Evolutionary conservation across 30 jellyfish, hydroid and myxozoan genomes (phyloP), one percentile per base, ranked within the genome.

Genomic region (Morbakka virulenta): DNA sequence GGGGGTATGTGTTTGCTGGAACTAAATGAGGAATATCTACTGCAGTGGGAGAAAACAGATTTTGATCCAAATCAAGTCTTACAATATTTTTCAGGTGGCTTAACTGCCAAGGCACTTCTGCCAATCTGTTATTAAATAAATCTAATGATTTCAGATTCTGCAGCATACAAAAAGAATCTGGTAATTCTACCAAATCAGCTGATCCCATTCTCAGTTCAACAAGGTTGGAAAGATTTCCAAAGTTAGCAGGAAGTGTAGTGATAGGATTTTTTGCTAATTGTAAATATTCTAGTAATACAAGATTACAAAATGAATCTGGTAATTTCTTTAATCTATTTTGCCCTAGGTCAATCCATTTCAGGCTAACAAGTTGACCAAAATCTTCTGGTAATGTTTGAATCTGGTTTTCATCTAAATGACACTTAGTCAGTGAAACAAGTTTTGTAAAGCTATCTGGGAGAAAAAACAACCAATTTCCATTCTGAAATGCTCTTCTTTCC

Each of bases 341-440:
- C 4, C 98, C 98, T 35, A 91, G 68, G 74, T 91, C 98, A 23
- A 91, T 62, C 96, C 96, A 91, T 27, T 74, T 71, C 21, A 91
- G 47, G 2, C 30, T 35, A 9, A 11, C 13, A 29, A 91, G 88
- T 24, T 83, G 33, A 6, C 98, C 98, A 84, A 91, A 29, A 4
- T 53, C 57, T 2, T 23, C 50, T 49, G 98, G 98, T 57, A 91
- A 76, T 17, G 47, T 4, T 1, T 35, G 29, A 11, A 91, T 64
- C 71, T 91, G 98, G 67, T 91, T 91, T 53, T 91, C 98, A 80
- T 91, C 94, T 1, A 91, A 36, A 52, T 80, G 93, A 24, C 69
- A 51, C 52, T 79, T 79, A 24, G 79, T 69, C 28, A 91, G 61
- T 34, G 62, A 66, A 14, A 32, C 48, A 34, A 91, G 85, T 29